A percentile compares a stretch with the other conserved stretches of the same genome.
phyloP scores from a whole-genome alignment of 2,797 vertebrate species.

The Scolopax rusticola region DNA sequence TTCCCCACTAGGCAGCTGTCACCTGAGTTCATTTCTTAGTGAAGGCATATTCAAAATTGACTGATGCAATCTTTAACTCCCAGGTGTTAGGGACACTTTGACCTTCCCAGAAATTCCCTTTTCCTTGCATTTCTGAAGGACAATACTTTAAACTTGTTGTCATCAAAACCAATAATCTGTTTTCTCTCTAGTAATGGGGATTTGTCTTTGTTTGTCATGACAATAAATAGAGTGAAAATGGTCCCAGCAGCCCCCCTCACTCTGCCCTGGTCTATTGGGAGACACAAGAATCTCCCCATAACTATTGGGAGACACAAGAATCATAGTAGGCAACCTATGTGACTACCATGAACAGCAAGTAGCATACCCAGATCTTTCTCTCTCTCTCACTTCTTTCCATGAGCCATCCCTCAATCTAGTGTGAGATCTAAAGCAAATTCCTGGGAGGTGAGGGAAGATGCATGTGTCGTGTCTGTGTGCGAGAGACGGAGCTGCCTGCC shows the following conservation, averaged over 20 bases:
- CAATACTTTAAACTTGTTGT: background rate
- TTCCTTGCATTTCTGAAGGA: background rate
- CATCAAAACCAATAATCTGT: background rate
- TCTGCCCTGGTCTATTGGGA: background rate
- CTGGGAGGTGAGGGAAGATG: conserved; percentile 5
- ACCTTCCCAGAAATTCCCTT: background rate
- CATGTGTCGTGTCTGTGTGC: background rate
- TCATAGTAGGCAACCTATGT: background rate
- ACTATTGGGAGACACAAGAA: background rate
- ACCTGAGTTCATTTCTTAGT: background rate
- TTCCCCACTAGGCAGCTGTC: background rate
- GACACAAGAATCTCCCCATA: no score
- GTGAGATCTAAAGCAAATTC: conserved; percentile 5
- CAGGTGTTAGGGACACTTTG: background rate
- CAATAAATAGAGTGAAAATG: background rate
- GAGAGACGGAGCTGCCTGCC: background rate
- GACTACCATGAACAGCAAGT: background rate
- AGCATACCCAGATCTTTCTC: background rate
- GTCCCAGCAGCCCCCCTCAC: background rate
- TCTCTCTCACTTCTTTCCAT: background rate
- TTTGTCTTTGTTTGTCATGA: background rate
- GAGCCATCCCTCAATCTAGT: background rate
- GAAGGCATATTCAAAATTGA: background rate
- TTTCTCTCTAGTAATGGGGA: background rate
- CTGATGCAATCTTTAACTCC: background rate